These are phyloP conservation scores for Epistrophe eligans DNA, from an alignment of 2,888 invertebrate species.

Conservation along the genomic window DNA sequence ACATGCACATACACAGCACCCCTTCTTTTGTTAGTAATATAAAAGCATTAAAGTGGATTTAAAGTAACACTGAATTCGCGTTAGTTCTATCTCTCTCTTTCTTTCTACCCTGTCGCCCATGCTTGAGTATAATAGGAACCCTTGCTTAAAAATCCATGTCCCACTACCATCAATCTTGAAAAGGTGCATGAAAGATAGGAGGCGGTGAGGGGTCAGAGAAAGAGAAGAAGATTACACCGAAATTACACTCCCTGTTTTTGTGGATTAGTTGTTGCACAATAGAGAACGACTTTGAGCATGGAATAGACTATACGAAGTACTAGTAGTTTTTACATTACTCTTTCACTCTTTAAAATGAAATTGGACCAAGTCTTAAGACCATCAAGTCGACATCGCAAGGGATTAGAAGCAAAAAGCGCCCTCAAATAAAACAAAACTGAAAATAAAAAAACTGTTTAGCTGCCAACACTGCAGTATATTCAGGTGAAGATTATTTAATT, in stretches of 20 bases:
- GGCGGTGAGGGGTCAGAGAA: background rate
- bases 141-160: constrained; percentile 2
- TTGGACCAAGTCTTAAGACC: constrained; percentile 68
- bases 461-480: constrained; percentile 56
- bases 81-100: background rate
- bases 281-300: constrained; percentile 44
- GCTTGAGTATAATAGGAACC: background rate
- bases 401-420: constrained; percentile 45
- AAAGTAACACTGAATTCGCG: constrained; percentile 49
- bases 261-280: constrained; percentile 67
- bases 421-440: constrained; percentile 1
- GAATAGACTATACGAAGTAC: constrained; percentile 6
- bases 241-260: constrained; percentile 46
- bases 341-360: constrained; percentile 46
- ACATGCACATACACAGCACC: constrained; percentile 6
- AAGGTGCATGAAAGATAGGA: background rate
- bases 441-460: background rate
- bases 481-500: constrained; percentile 71
- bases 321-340: constrained; percentile 23
- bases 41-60: constrained; percentile 65
- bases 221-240: constrained; percentile 62
- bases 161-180: constrained; percentile 22
- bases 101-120: background rate
- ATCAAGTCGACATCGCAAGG: constrained; percentile 23
- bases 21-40: constrained; percentile 34